phyloP scores from a whole-genome alignment of 2,888 invertebrate species.

The Andrena camellia region DNA sequence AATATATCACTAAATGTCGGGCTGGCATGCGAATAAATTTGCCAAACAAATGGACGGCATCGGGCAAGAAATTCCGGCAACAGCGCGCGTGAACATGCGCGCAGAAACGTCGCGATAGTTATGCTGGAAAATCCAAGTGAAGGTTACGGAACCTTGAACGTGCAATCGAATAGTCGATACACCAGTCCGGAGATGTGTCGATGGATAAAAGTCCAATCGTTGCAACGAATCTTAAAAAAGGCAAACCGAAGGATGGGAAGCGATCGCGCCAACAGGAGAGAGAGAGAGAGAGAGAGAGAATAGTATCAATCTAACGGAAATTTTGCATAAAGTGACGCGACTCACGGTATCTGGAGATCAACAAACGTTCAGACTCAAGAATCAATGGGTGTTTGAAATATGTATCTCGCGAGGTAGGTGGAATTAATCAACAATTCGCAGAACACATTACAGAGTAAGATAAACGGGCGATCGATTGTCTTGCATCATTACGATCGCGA shows the following conservation, averaged over 20 bases:
- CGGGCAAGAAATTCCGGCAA: constrained; percentile 12
- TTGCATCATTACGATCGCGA: background rate
- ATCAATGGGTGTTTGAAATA: constrained; percentile 25
- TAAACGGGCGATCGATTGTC: background rate
- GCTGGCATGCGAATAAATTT: background rate
- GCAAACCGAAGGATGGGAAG: background rate
- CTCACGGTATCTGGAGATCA: constrained; percentile 24
- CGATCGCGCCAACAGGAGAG: background rate
- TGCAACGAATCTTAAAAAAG: constrained; percentile 7
- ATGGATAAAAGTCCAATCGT: constrained; percentile 30
- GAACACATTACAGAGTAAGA: constrained; percentile 19
- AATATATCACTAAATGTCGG: background rate
- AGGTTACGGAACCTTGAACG: constrained; percentile 48
- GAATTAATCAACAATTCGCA: constrained; percentile 27
- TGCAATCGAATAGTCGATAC: constrained; percentile 48
- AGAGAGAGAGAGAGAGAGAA: background rate
- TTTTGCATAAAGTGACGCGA: constrained; percentile 37
- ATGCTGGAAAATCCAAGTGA: constrained; percentile 27
- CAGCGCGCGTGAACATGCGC: background rate
- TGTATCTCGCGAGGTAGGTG: constrained; percentile 18
- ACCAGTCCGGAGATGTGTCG: constrained; percentile 12
- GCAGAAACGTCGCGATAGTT: background rate
- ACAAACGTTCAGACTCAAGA: constrained; percentile 5
- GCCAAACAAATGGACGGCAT: background rate
- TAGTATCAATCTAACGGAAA: constrained; percentile 38